Evolutionary conservation across 2,888 invertebrate genomes (phyloP).

Genomic region (Isotomurus palustris): DNA sequence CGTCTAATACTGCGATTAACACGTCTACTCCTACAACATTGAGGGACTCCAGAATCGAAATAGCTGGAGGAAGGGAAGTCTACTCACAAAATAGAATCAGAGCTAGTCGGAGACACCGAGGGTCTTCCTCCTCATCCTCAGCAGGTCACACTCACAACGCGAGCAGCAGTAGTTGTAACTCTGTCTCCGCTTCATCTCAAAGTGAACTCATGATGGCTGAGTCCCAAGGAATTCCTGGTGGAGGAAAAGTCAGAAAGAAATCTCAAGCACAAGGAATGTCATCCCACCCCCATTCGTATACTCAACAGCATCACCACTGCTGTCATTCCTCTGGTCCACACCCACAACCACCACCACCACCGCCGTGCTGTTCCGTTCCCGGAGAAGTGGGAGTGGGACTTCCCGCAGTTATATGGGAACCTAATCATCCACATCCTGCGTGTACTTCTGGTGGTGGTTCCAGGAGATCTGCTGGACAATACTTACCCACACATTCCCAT

Average conservation of each 20-base stretch:
- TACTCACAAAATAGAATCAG: slow-evolving; percentile 77
- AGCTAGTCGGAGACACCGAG: slow-evolving; percentile 57
- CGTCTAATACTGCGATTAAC: slow-evolving; percentile 4
- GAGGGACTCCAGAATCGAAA: slow-evolving; percentile 56
- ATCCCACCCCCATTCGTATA: slow-evolving; percentile 20
- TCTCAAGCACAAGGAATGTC: too few species aligned
- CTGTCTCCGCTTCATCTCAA: too few species aligned
- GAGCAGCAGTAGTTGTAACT: too few species aligned
- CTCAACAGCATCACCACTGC: slow-evolving; percentile 32
- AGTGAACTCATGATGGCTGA: slow-evolving; percentile 38
- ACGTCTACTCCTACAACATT: slow-evolving; percentile 21
- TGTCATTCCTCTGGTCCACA: slow-evolving; percentile 9
- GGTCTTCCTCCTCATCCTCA: slow-evolving; percentile 27
- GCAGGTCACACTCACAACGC: too few species aligned
- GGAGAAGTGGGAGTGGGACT: too few species aligned
- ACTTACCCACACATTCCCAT: not conserved
- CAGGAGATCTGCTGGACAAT: too few species aligned
- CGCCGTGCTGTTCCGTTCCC: too few species aligned
- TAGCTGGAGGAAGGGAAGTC: slow-evolving; percentile 77
- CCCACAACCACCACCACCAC: too few species aligned
- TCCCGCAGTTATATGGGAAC: slow-evolving; percentile 11
- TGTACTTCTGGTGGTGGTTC: slow-evolving; percentile 1
- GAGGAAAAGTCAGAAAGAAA: slow-evolving; percentile 29
- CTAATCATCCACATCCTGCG: not conserved
- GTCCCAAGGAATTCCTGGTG: slow-evolving; percentile 19